Base-by-base conservation (phyloP, 2,797 vertebrate genomes). In the Lutjanus campechanus region DNA sequence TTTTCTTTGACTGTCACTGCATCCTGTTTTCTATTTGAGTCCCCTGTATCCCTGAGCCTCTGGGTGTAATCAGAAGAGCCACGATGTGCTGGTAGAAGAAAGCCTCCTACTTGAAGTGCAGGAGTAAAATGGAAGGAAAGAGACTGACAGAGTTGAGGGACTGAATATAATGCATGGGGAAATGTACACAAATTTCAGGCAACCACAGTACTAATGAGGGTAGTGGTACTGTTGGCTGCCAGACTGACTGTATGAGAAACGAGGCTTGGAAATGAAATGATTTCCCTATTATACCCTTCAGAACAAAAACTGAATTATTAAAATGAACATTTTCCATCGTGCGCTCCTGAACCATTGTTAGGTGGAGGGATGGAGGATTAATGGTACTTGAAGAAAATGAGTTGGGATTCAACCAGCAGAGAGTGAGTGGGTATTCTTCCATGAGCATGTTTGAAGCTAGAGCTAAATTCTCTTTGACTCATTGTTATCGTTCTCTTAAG, bases 11-110 rank as follows among this genome's bases (percentile, higher is more conserved):
- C 88, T 85, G 85, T 85, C 82, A 87, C 81, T 78, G 67, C 54
- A 55, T 73, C 66, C 58, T n/a, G 3, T 77, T 84, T 65, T 66
- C 69, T 71, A 61, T 71, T 59, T 73, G 15, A 64, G 72, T 60
- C 56, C 62, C 56, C 67, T 77, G 66, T 81, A 69, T 83, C 58
- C 62, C 46, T 29, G 43, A 36, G 65, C 65, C 75, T 79, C 81
- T 77, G 56, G 51, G 56, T 60, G 46, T 84, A 88, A 92, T 93
- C 85, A 91, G 72, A 85, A 77, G 69, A 82, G 71, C 50, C 64
- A 15, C 8, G 62, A 85, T 85, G 83, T 84, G 75, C 74, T 50
- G 62, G 83, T 55, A 71, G 76, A 73, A 60, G 67, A 81, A 82
- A 84, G 53, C 76, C 83, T 88, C 76, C 69, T 67, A 20, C 62